Conservation (phyloP, 1,140 invertebrate species). For the Drosophila dunni region DNA sequence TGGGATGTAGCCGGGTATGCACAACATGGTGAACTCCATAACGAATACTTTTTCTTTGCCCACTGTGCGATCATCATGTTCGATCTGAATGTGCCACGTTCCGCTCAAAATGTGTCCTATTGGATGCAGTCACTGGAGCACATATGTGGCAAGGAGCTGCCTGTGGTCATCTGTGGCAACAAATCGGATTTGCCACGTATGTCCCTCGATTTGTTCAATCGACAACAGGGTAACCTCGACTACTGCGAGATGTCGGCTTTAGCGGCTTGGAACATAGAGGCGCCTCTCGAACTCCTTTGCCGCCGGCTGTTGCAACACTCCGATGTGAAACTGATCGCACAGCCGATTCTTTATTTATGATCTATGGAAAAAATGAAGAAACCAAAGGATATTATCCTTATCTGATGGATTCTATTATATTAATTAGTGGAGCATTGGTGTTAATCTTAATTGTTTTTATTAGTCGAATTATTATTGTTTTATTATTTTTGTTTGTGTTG, state of each 20-base stretch:
- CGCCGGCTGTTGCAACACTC: slow-evolving; percentile 6
- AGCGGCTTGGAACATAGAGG: slow-evolving; percentile 30
- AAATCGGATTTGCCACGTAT: slow-evolving; percentile 39
- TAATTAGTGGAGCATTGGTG: no score
- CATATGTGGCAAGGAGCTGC: slow-evolving; percentile 30
- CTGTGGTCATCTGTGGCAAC: slow-evolving; percentile 39
- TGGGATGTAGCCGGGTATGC: slow-evolving; percentile 38
- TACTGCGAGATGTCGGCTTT: slow-evolving; percentile 35
- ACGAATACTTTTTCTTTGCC: slow-evolving; percentile 37
- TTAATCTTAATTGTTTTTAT: slow-evolving; percentile 69
- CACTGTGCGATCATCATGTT: slow-evolving; percentile 44
- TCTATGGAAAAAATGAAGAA: no score
- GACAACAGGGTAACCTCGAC: slow-evolving; percentile 1
- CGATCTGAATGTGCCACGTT: slow-evolving; percentile 19
- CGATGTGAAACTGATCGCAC: slow-evolving; percentile 12
- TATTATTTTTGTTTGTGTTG: slow-evolving; percentile 45
- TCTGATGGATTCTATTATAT: no score
- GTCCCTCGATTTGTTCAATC: neutral
- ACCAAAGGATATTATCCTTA: no score
- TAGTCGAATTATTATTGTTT: slow-evolving; percentile 26
- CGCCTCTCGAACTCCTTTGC: slow-evolving; percentile 27
- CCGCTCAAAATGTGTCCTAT: slow-evolving; percentile 13
- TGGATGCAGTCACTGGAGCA: slow-evolving; percentile 14
- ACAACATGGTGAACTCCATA: slow-evolving; percentile 8
- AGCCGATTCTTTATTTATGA: no score